A percentile compares a stretch with the other conserved stretches of the same genome.
Evolutionary conservation across 2,797 vertebrate species (phyloP).

Genomic region (Melanogrammus aeglefinus): DNA sequence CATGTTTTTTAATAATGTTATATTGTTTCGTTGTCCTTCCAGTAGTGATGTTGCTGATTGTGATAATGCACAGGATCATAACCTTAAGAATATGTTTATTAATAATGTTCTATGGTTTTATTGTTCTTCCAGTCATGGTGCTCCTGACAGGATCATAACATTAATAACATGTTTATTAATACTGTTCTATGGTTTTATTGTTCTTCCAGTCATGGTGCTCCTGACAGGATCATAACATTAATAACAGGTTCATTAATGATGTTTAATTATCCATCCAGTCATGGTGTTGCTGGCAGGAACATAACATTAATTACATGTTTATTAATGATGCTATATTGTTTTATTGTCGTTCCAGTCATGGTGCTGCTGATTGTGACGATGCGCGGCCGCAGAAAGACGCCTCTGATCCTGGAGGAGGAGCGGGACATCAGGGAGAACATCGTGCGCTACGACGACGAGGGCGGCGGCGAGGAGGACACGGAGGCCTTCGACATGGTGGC

Average conservation of each 20-base stretch:
- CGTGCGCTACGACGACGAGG: constrained; percentile 93
- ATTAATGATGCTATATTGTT: too few relatives aligned
- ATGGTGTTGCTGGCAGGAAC: constrained; percentile 79
- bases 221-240: constrained; percentile 57
- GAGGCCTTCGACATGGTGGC: constrained; percentile 97
- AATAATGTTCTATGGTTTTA: too few relatives aligned
- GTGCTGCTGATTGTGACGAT: constrained; percentile 90
- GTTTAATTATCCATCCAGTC: constrained; percentile 31
- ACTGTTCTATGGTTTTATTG: too few relatives aligned
- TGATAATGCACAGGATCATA: constrained; percentile 74
- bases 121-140: constrained; percentile 68
- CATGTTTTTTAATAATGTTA: too few relatives aligned
- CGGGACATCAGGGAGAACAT: constrained; percentile 93
- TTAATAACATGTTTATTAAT: too few relatives aligned
- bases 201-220: constrained; percentile 75
- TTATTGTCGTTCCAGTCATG: constrained; percentile 55
- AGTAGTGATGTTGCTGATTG: constrained; percentile 86
- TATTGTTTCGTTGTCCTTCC: not conserved
- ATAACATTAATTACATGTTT: too few relatives aligned
- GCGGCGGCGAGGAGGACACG: constrained; percentile 94
- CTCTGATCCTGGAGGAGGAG: constrained; percentile 92
- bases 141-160: constrained; percentile 68
- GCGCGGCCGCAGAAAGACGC: constrained; percentile 86
- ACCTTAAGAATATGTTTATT: too few relatives aligned
- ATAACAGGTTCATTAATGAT: too few relatives aligned